A percentile compares a stretch with the other conserved stretches of the same genome.
Evolutionary conservation across 2,113 vertebrate genomes (phyloP).

Genomic region (Anas platyrhynchos): DNA sequence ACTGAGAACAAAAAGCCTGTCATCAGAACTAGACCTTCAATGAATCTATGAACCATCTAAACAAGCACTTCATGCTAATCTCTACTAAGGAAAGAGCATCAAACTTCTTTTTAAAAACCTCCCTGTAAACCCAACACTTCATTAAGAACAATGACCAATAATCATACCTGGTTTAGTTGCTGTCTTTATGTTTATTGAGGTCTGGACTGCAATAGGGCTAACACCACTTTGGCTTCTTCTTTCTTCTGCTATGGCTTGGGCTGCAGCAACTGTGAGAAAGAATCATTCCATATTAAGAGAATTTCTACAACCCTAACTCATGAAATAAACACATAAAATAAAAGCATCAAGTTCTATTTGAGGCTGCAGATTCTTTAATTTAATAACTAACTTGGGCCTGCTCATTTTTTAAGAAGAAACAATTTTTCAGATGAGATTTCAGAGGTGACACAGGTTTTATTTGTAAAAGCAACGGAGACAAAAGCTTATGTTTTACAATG

Average conservation of each 20-base stretch:
- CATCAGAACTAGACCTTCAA: neutral
- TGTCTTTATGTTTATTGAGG: constrained; percentile 64
- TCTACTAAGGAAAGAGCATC: neutral
- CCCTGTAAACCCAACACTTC: neutral
- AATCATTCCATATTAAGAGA: neutral
- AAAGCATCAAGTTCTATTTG: neutral
- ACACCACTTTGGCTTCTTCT: constrained; percentile 81
- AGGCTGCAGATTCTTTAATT: neutral
- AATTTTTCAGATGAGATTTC: neutral
- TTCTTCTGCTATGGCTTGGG: constrained; percentile 90
- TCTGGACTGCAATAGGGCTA: constrained; percentile 68
- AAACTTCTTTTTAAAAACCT: neutral
- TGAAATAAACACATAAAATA: neutral
- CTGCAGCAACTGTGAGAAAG: constrained; percentile 85
- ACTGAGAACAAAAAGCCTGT: neutral
- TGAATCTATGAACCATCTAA: neutral
- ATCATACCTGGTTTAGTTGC: constrained; percentile 87
- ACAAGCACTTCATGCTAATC: neutral
- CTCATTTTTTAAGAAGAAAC: neutral
- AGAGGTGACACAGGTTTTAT: neutral
- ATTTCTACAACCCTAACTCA: neutral
- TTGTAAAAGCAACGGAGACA: neutral
- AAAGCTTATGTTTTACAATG: neutral
- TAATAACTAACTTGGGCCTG: neutral
- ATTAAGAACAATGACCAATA: neutral